Percentiles rank a stretch among this genome's conserved stretches.
phyloP scores from a whole-genome alignment of 2,113 vertebrate genomes.

The Anoura caudifer region DNA sequence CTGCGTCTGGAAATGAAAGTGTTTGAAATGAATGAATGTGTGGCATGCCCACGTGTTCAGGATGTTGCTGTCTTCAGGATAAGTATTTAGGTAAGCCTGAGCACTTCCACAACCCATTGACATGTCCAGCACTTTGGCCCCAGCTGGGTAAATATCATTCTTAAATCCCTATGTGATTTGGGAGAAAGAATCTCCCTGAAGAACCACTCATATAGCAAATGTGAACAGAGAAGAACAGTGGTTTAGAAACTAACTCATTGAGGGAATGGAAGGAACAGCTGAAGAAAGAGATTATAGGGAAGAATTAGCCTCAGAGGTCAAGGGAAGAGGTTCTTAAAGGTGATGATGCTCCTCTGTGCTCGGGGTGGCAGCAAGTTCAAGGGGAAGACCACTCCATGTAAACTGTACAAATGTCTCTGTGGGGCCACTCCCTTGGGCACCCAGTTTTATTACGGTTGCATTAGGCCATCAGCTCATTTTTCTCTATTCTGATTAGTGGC shows the following conservation, averaged over 20 bases:
- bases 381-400: not conserved
- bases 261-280: not conserved
- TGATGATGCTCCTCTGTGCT: too few relatives aligned
- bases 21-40: not conserved
- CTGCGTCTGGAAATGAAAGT: not conserved
- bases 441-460: not conserved
- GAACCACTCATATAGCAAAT: not conserved
- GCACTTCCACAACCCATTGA: not conserved
- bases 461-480: constrained; percentile 12
- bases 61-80: not conserved
- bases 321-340: not conserved
- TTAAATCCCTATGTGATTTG: not conserved
- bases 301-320: not conserved
- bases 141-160: not conserved
- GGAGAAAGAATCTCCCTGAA: not conserved
- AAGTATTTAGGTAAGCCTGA: not conserved
- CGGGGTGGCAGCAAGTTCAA: not conserved
- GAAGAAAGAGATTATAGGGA: not conserved
- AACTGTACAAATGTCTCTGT: fast-evolving
- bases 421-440: not conserved
- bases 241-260: not conserved
- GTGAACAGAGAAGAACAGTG: not conserved
- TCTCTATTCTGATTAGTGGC: constrained; percentile 24
- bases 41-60: fast-evolving
- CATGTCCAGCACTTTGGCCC: not conserved